Conservation (phyloP, 1,140 invertebrate genomes). For the Drosophila pachea region DNA sequence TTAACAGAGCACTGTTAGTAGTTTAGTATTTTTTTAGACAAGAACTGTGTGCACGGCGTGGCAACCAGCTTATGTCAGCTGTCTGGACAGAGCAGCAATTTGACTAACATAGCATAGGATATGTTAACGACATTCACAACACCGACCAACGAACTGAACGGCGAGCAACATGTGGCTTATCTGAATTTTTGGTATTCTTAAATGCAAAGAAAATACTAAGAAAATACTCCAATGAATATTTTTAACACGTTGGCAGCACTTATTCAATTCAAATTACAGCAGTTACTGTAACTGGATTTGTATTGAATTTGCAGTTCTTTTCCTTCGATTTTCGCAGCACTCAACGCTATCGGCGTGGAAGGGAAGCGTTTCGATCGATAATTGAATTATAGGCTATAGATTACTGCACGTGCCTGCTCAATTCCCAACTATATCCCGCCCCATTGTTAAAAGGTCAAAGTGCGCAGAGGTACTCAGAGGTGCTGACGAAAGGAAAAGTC, state of each 20-base stretch:
- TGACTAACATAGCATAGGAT: neutral
- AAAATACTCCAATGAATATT: neutral
- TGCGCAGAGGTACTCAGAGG: neutral
- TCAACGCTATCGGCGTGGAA: too few species aligned
- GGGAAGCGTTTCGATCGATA: neutral
- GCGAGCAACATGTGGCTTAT: slow-evolving; percentile 1
- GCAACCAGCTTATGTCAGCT: slow-evolving; percentile 1
- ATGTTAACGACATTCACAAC: neutral
- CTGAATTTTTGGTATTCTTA: neutral
- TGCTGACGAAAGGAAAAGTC: too few species aligned
- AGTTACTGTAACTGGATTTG: neutral
- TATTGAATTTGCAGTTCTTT: neutral
- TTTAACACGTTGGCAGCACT: neutral
- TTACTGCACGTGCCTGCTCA: neutral
- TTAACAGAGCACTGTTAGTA: slow-evolving; percentile 1
- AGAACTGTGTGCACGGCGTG: neutral
- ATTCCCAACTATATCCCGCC: neutral
- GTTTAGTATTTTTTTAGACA: neutral
- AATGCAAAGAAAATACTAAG: neutral
- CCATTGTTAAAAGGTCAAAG: neutral
- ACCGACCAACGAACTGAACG: neutral
- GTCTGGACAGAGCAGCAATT: neutral
- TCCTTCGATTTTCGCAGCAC: too few species aligned
- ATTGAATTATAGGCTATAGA: slow-evolving; percentile 4
- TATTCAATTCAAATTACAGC: neutral